Evolutionary conservation across 2,888 invertebrate species (phyloP).

Genomic region (Acleris literana): DNA sequence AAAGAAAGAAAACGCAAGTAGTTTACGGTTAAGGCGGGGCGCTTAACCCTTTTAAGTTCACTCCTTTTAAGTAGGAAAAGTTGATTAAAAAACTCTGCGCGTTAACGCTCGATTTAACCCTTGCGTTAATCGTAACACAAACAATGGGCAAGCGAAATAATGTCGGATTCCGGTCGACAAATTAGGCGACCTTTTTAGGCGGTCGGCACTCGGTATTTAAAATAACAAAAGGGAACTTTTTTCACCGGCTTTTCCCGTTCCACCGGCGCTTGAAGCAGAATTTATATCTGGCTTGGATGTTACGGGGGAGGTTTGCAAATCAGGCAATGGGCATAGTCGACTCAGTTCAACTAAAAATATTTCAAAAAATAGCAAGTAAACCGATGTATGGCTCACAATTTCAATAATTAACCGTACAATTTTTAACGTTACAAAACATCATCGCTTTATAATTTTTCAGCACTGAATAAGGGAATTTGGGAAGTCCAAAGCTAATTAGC

Average conservation of each 20-base stretch:
- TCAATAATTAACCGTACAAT: too few relatives aligned
- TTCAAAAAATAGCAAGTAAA: not conserved
- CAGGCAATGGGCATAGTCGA: not conserved
- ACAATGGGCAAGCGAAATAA: conserved; percentile 77
- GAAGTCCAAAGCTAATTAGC: too few relatives aligned
- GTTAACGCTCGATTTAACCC: conserved; percentile 79
- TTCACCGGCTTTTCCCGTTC: conserved; percentile 38
- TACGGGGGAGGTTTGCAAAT: not conserved
- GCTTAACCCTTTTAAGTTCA: conserved; percentile 75
- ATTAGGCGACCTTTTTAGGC: conserved; percentile 78
- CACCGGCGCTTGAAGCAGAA: conserved; percentile 10
- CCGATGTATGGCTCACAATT: too few relatives aligned
- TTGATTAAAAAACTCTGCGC: conserved; percentile 75
- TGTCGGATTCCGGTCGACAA: conserved; percentile 79
- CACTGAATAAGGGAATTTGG: too few relatives aligned
- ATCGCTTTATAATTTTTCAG: too few relatives aligned
- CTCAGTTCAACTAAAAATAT: not conserved
- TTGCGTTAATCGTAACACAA: conserved; percentile 78
- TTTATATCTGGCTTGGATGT: conserved; percentile 24
- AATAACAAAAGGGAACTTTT: conserved; percentile 69
- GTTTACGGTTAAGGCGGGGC: conserved; percentile 68
- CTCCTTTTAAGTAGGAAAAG: conserved; percentile 66
- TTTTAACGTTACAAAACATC: too few relatives aligned
- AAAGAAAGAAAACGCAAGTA: conserved; percentile 65
- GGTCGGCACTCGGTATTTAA: conserved; percentile 56